Percentiles rank a stretch among this genome's conserved stretches.
Conservation (phyloP, 2,797 vertebrate genomes). For the Diceros bicornis region DNA sequence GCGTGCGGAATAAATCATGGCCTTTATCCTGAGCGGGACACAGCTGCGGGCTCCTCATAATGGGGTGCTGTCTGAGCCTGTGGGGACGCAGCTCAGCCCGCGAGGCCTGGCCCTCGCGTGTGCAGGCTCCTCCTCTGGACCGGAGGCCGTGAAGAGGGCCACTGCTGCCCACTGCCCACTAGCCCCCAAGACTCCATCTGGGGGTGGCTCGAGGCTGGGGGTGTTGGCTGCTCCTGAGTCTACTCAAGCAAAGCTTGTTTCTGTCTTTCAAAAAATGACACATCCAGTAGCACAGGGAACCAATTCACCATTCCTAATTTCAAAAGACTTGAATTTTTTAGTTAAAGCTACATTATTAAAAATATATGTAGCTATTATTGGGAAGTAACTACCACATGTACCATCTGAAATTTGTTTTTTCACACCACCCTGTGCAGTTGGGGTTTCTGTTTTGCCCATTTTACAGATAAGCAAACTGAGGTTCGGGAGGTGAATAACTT, state of each 20-base stretch:
- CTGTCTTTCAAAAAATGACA: conserved; percentile 59
- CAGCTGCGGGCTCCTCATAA: conserved; percentile 91
- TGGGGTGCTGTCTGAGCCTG: conserved; percentile 88
- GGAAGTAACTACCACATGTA: background rate
- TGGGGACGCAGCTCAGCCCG: conserved; percentile 59
- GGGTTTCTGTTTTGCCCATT: conserved; percentile 13
- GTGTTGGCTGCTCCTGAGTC: background rate
- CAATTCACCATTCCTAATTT: background rate
- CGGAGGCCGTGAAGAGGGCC: background rate
- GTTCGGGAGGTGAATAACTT: conserved; percentile 43
- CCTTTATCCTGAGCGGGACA: conserved; percentile 88
- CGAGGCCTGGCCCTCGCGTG: background rate
- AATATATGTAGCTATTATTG: background rate
- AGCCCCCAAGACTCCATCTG: too few species aligned
- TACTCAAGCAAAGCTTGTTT: background rate
- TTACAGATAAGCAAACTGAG: conserved; percentile 55
- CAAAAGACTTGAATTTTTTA: background rate
- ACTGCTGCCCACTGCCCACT: too few species aligned
- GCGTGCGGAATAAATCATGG: conserved; percentile 87
- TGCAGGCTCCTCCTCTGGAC: background rate
- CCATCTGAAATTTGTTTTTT: background rate
- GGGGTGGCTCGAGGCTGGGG: background rate
- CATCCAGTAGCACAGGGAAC: conserved; percentile 42
- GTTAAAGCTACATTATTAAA: background rate
- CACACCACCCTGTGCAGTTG: background rate